Conservation (phyloP, 2,888 invertebrate genomes). For the Mimas tiliae region DNA sequence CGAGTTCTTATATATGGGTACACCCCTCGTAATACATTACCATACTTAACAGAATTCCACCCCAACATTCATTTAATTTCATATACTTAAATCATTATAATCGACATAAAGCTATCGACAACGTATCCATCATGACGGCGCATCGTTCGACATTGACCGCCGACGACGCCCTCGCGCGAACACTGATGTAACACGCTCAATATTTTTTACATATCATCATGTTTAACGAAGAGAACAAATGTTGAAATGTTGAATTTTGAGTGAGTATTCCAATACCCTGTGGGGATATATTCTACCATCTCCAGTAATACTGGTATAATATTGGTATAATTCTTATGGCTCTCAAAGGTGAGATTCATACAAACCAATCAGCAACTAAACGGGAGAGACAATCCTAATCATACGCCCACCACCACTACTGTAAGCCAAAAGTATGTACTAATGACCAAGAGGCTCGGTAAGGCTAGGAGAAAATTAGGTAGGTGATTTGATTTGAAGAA, state of each 20-base stretch:
- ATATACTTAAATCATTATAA: background rate
- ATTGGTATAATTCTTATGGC: background rate
- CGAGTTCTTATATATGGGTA: no score
- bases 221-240: background rate
- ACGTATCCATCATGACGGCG: conserved; percentile 15
- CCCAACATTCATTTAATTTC: background rate
- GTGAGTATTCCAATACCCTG: background rate
- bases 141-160: conserved; percentile 43
- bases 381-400: background rate
- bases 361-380: background rate
- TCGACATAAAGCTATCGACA: conserved; percentile 3
- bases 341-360: no score
- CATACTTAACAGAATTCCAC: no score
- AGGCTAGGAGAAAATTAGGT: background rate
- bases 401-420: background rate
- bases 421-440: background rate
- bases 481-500: background rate
- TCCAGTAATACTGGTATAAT: background rate
- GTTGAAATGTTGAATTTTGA: background rate
- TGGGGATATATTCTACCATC: background rate
- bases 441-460: background rate
- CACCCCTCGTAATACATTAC: no score
- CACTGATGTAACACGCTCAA: conserved; percentile 12
- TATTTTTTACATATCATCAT: conserved; percentile 6
- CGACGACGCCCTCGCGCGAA: conserved; percentile 9